phyloP scores from a whole-genome alignment of 23 tunicate genomes.

The Botrylloides violaceus region DNA sequence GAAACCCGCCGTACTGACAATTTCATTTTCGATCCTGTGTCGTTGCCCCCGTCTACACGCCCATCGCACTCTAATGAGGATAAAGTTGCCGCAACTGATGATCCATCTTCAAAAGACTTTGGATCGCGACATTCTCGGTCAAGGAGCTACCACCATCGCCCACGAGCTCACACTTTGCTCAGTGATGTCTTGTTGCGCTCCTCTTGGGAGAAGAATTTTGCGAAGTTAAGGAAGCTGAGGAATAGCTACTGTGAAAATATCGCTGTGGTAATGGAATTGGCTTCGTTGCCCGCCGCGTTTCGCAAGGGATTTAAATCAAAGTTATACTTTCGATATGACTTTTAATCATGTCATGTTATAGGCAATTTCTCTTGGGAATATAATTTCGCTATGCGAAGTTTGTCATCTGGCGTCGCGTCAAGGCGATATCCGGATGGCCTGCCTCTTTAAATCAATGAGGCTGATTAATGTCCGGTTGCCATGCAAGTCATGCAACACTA shows the following conservation, averaged over 20 bases:
- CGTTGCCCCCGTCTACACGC: not conserved
- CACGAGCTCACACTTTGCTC: slow-evolving; percentile 16
- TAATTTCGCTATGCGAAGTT: too few species aligned
- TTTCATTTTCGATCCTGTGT: not conserved
- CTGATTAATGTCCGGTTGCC: too few species aligned
- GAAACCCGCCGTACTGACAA: slow-evolving; percentile 6
- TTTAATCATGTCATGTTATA: too few species aligned
- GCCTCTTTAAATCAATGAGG: too few species aligned
- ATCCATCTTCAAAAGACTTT: not conserved
- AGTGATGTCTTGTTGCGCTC: slow-evolving; percentile 18
- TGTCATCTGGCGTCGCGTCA: too few species aligned
- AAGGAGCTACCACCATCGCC: slow-evolving; percentile 15
- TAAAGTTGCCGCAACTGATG: not conserved
- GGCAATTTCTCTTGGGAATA: too few species aligned
- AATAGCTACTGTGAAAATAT: not conserved
- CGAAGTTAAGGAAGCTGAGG: not conserved
- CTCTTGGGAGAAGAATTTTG: slow-evolving; percentile 1
- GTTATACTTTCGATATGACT: too few species aligned
- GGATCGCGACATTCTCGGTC: slow-evolving; percentile 8
- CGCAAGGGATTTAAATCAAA: too few species aligned
- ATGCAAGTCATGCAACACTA: too few species aligned
- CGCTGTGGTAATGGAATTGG: not conserved
- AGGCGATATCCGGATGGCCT: too few species aligned
- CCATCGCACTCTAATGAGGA: not conserved
- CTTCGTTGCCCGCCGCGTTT: too few species aligned